These are phyloP conservation scores for Symphodus melops DNA, from an alignment of 2,113 vertebrate species.

Conservation along the genomic window DNA sequence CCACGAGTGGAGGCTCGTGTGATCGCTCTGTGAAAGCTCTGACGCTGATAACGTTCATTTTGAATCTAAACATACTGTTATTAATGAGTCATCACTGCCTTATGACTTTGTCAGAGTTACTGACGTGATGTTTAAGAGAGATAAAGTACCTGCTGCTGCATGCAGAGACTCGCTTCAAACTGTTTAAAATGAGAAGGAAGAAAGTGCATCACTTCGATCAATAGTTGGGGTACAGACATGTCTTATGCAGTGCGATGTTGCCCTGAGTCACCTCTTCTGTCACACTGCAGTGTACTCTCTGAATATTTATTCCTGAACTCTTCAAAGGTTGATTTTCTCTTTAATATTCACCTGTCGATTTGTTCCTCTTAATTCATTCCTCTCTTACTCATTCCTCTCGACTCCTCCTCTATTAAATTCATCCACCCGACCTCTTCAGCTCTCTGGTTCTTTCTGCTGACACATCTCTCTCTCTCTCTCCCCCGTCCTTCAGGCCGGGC, in stretches of 20 bases:
- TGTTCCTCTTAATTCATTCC: slow-evolving; percentile 3
- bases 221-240: too few relatives aligned
- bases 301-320: slow-evolving; percentile 26
- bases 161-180: too few relatives aligned
- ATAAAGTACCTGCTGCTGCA: too few relatives aligned
- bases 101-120: too few relatives aligned
- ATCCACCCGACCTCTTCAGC: slow-evolving; percentile 22
- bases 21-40: too few relatives aligned
- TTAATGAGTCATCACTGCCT: too few relatives aligned
- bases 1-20: too few relatives aligned
- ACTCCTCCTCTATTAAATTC: slow-evolving; percentile 41
- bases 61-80: too few relatives aligned
- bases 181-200: neutral
- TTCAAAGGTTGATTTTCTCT: neutral
- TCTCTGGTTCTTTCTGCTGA: slow-evolving; percentile 14
- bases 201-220: neutral
- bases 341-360: slow-evolving; percentile 22
- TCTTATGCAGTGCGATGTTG: slow-evolving; percentile 12
- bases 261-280: neutral
- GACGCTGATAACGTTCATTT: too few relatives aligned
- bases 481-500: slow-evolving; percentile 87
- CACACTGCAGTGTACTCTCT: neutral
- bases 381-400: slow-evolving; percentile 17
- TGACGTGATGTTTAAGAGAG: too few relatives aligned
- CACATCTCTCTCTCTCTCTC: neutral